Conservation (phyloP, 2,888 invertebrate species). For the Belgica antarctica region DNA sequence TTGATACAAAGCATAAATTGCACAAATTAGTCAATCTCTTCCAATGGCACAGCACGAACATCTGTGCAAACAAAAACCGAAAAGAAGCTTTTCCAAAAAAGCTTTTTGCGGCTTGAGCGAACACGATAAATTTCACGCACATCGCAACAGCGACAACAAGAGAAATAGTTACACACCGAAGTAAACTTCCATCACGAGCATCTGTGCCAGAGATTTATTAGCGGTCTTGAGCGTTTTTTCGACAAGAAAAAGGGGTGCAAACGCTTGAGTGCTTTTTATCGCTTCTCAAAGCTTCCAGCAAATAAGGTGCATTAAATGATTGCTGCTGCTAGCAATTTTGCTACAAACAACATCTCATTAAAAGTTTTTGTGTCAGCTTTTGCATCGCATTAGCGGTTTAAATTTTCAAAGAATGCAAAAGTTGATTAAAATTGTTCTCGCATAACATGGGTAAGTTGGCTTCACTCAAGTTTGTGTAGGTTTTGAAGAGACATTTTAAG, state of each 20-base stretch:
- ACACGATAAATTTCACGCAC: conserved; percentile 13
- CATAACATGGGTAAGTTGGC: no score
- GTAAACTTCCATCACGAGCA: not conserved
- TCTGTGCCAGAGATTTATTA: not conserved
- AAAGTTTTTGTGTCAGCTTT: no score
- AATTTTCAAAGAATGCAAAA: no score
- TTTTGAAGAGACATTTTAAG: no score
- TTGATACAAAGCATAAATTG: not conserved
- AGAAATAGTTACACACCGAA: not conserved
- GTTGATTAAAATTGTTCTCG: no score
- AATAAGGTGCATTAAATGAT: no score
- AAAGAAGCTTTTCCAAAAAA: not conserved
- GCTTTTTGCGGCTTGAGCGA: no score
- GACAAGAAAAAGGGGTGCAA: not conserved
- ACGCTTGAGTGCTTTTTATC: no score
- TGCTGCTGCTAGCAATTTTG: no score
- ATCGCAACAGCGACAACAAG: not conserved
- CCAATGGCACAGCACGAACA: not conserved
- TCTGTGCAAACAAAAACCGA: not conserved
- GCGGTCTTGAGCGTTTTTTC: not conserved
- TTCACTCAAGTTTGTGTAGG: no score
- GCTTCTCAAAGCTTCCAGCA: not conserved
- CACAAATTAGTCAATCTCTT: not conserved
- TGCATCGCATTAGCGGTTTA: no score
- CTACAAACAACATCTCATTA: no score